Conservation (phyloP, 2,113 vertebrate species). For the Onychorhynchus coronatus region DNA sequence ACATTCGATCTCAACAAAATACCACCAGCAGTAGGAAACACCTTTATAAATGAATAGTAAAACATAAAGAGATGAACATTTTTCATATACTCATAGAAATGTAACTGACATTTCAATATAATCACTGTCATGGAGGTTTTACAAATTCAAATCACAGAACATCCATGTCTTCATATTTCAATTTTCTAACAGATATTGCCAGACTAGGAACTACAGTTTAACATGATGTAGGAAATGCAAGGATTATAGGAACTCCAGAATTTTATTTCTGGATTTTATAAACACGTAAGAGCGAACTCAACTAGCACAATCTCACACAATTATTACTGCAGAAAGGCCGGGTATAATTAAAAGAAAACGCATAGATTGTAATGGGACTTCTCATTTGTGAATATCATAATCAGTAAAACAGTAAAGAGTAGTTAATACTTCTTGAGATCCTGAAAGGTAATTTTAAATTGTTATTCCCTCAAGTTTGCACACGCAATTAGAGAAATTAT, state of each 20-base stretch:
- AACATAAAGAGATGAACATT: neutral
- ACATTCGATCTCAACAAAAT: rapidly evolving
- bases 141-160: neutral
- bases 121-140: neutral
- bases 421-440: neutral
- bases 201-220: neutral
- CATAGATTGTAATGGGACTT: neutral
- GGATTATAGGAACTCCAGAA: neutral
- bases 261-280: slow-evolving; percentile 35
- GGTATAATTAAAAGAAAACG: slow-evolving; percentile 31
- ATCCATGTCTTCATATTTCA: neutral
- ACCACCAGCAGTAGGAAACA: neutral
- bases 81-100: neutral
- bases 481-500: slow-evolving; percentile 9
- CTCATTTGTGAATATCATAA: neutral
- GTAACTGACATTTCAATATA: neutral
- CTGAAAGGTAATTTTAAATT: slow-evolving; percentile 36
- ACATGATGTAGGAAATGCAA: neutral
- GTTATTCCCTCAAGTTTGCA: slow-evolving; percentile 33
- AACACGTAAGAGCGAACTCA: neutral
- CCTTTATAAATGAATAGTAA: neutral
- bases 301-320: neutral
- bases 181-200: neutral
- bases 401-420: neutral
- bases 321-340: slow-evolving; percentile 43